phyloP scores from a whole-genome alignment of 2,888 invertebrate genomes.

The Sycophila texana region DNA sequence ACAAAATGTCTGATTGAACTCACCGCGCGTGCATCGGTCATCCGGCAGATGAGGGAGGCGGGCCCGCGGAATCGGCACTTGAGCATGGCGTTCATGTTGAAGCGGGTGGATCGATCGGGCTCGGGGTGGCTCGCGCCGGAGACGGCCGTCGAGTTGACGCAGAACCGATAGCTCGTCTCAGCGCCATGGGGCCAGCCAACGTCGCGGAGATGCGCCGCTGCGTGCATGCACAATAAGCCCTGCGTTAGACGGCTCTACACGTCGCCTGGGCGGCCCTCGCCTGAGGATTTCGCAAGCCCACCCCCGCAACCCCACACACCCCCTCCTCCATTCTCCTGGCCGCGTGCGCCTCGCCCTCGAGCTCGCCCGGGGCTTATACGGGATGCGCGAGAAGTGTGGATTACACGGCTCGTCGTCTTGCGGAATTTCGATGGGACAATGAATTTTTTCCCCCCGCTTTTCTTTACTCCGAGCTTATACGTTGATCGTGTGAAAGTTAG shows the following conservation, averaged over 20 bases:
- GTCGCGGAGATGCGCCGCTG: constrained; percentile 56
- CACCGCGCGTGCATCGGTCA: constrained; percentile 52
- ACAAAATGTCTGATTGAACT: constrained; percentile 9
- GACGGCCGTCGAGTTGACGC: constrained; percentile 56
- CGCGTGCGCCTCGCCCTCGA: not conserved
- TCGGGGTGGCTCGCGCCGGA: constrained; percentile 17
- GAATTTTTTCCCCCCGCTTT: too few relatives aligned
- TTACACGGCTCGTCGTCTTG: not conserved
- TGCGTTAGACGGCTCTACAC: not conserved
- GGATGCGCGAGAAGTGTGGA: constrained; percentile 18
- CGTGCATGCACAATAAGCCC: constrained; percentile 9
- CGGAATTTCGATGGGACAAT: not conserved
- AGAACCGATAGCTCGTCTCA: constrained; percentile 54
- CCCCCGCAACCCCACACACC: too few relatives aligned
- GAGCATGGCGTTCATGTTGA: constrained; percentile 53
- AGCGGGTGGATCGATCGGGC: constrained; percentile 54
- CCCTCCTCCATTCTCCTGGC: too few relatives aligned
- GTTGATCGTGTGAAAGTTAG: too few relatives aligned
- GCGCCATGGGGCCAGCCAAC: constrained; percentile 40
- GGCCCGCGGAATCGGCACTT: constrained; percentile 53
- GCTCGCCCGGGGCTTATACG: not conserved
- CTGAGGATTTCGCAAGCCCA: too few relatives aligned
- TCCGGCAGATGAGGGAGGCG: constrained; percentile 53
- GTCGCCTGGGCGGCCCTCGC: too few relatives aligned
- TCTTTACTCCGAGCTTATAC: too few relatives aligned